Percentiles rank a stretch among this genome's conserved stretches.
Conservation (phyloP, 2,113 vertebrate species). For the Gopherus evgoodei region DNA sequence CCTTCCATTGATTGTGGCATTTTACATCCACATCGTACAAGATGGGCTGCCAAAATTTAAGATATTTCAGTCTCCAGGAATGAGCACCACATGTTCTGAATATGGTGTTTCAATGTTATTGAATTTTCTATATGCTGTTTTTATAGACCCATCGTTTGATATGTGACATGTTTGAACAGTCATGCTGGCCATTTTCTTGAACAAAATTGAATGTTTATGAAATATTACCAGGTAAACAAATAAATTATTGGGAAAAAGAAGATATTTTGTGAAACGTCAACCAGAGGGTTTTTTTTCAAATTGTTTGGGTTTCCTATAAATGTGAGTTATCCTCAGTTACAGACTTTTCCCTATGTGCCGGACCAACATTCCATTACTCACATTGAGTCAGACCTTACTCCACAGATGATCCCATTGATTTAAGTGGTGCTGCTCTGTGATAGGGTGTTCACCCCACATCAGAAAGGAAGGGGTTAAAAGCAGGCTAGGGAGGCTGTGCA, state of each 20-base stretch:
- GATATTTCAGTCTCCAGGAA: neutral
- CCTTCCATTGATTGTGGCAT: neutral
- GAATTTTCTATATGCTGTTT: neutral
- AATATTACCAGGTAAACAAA: slow-evolving; percentile 50
- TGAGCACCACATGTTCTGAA: neutral
- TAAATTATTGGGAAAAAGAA: slow-evolving; percentile 47
- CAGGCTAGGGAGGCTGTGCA: too few relatives aligned
- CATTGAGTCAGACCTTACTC: neutral
- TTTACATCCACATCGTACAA: neutral
- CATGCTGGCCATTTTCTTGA: slow-evolving; percentile 36
- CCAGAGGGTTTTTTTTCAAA: neutral
- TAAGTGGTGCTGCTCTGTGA: neutral
- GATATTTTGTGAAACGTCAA: slow-evolving; percentile 3
- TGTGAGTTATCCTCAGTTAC: neutral
- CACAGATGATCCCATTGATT: neutral
- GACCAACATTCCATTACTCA: neutral
- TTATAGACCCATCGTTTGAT: neutral
- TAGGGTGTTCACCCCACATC: too few relatives aligned
- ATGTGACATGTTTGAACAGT: neutral
- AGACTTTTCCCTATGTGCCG: neutral
- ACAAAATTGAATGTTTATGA: slow-evolving; percentile 47
- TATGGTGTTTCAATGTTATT: neutral
- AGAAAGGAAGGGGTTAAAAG: too few relatives aligned
- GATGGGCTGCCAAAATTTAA: slow-evolving; percentile 7
- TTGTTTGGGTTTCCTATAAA: neutral